Percentiles rank a stretch among this genome's conserved stretches.
These are phyloP conservation scores for Tipula vernalis DNA, from an alignment of 2,888 invertebrate species.

Conservation along the genomic window DNA sequence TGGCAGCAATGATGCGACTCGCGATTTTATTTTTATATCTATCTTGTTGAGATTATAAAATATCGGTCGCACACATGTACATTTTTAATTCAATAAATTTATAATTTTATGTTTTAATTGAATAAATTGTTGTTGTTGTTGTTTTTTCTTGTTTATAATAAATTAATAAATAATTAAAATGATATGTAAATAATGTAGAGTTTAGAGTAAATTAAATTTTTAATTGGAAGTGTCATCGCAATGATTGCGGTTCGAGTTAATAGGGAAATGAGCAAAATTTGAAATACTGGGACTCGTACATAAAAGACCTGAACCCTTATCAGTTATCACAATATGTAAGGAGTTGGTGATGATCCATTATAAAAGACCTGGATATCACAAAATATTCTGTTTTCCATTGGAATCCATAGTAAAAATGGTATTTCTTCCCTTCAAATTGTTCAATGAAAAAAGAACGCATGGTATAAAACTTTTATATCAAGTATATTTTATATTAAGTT, in stretches of 20 bases:
- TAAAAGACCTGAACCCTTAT: too few relatives aligned
- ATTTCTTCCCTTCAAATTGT: too few relatives aligned
- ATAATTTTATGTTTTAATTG: not conserved
- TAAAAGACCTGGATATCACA: too few relatives aligned
- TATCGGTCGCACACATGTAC: not conserved
- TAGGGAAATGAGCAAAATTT: too few relatives aligned
- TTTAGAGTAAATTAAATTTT: not conserved
- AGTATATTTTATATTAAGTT: too few relatives aligned
- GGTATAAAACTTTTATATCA: too few relatives aligned
- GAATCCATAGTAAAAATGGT: too few relatives aligned
- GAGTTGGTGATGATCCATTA: too few relatives aligned
- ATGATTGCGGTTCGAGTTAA: not conserved
- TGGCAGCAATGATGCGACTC: not conserved
- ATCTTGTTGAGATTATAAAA: not conserved
- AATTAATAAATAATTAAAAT: not conserved
- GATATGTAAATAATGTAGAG: not conserved
- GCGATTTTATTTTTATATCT: not conserved
- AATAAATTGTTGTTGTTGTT: not conserved
- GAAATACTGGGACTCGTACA: too few relatives aligned
- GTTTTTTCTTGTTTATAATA: not conserved
- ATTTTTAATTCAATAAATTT: not conserved
- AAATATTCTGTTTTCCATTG: too few relatives aligned
- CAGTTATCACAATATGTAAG: too few relatives aligned
- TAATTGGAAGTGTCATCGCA: not conserved
- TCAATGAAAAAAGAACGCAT: too few relatives aligned